Evolutionary conservation across 2,888 invertebrate species (phyloP).

Genomic region (Hetaerina titia): DNA sequence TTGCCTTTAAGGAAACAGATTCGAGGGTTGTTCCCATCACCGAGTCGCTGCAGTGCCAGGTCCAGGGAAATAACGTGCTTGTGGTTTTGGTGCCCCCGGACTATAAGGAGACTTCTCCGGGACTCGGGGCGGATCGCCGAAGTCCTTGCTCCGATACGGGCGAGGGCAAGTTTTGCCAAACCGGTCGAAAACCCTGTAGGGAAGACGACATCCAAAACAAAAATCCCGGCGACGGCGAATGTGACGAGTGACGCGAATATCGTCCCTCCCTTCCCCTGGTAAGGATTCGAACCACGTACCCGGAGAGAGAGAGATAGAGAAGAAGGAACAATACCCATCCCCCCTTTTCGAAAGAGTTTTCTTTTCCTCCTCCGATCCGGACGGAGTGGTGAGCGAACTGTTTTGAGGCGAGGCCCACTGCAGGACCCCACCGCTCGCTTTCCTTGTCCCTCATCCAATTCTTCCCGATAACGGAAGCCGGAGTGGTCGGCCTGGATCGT

Average conservation of each 20-base stretch:
- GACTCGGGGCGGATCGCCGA: too few relatives aligned
- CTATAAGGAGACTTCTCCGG: too few relatives aligned
- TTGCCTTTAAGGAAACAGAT: background rate
- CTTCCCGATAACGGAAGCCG: constrained; percentile 37
- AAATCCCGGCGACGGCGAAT: background rate
- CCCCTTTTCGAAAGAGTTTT: background rate
- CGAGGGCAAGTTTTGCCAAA: background rate
- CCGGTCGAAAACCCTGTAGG: background rate
- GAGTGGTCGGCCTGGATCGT: constrained; percentile 59
- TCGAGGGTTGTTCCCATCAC: background rate
- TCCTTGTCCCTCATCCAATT: background rate
- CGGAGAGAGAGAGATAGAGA: background rate
- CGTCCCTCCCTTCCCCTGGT: too few relatives aligned
- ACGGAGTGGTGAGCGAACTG: background rate
- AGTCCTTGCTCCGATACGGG: too few relatives aligned
- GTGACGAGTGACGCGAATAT: background rate
- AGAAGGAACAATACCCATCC: background rate
- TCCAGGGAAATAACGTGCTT: background rate
- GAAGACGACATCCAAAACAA: background rate
- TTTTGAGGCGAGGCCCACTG: background rate
- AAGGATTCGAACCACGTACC: background rate
- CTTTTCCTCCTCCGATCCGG: background rate
- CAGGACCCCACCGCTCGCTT: background rate
- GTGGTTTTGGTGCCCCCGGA: too few relatives aligned
- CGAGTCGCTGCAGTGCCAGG: background rate